These are phyloP conservation scores for Xylota sylvarum DNA, from an alignment of 2,888 invertebrate genomes.

Conservation along the genomic window DNA sequence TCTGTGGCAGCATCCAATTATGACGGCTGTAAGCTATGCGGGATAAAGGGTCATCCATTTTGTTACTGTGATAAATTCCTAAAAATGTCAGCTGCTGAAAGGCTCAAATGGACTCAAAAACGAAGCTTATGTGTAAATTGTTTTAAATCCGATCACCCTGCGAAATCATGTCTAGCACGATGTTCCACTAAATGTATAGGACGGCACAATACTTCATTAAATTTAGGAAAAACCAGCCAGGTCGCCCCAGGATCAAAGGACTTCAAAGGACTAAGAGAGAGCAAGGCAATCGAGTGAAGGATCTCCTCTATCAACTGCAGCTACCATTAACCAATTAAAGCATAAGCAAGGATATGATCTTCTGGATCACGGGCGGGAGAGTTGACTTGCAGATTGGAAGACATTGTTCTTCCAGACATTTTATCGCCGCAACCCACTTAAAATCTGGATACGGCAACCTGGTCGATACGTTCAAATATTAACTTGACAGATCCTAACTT, in stretches of 20 bases:
- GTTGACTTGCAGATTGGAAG: constrained; percentile 5
- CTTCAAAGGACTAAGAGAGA: neutral
- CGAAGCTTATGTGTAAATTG: no score
- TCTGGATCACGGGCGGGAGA: neutral
- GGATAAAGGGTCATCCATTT: no score
- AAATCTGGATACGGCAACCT: neutral
- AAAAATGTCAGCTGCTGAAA: no score
- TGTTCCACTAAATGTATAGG: neutral
- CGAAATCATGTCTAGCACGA: neutral
- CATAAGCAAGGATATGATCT: neutral
- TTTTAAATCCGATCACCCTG: no score
- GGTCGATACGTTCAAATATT: constrained; percentile 17
- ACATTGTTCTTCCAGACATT: neutral
- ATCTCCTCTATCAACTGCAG: neutral
- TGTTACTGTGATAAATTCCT: no score
- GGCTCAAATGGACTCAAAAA: no score
- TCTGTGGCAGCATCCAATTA: constrained; percentile 10
- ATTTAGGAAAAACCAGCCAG: neutral
- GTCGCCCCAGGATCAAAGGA: neutral
- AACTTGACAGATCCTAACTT: constrained; percentile 27
- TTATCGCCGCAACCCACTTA: neutral
- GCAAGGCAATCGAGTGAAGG: neutral
- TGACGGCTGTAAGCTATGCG: no score
- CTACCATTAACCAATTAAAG: neutral
- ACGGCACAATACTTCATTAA: neutral